Base-by-base conservation (phyloP, 2,888 invertebrate species). In the Cartodere bifasciata region DNA sequence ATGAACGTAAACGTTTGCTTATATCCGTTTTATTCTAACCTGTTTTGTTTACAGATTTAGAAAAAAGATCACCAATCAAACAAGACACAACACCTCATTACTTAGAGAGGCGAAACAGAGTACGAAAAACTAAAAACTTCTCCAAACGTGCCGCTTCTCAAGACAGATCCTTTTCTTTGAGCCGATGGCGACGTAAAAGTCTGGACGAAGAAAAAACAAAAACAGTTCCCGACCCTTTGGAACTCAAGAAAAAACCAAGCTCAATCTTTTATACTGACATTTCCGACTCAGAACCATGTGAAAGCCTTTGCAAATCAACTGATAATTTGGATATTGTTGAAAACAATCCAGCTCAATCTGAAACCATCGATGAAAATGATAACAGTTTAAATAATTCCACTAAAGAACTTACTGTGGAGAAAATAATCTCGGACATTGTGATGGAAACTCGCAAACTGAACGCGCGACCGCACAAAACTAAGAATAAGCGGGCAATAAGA, bases 71-170 rank as follows among this genome's bases (percentile, higher is more conserved):
- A 2, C 75, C 78, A 52, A 72, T 81, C 38, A 78, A 81, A 45
- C 80, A 80, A 46, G 21, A 29, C 13, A 69, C 80, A 31, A 87
- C 88, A 0, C 91, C 91, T 0, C 88, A 90, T 45, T 92, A 92
- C 57, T 64, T 91, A 36, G 90, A 92, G 53, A 77, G 83, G 42
- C 67, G 90, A 15, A 84, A 85, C 7, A 64, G 75, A 41, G 56
- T 75, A 5, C 68, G 74, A 46, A 75, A 72, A 50, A 58, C 61
- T 2, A 64, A 70, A 31, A 71, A 68, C 46, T 59, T 56, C 30
- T 56, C 47, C 15, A 45, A 39, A 26, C 41, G 56, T 29, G 52
- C 59, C 2, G 49, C 55, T 2, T 60, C 58, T 4, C 59, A 58
- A 14, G 71, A 72, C 40, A 60, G 64, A 4, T 50, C 49, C 55